phyloP scores from a whole-genome alignment of 2,113 vertebrate genomes.

The Clarias gariepinus region DNA sequence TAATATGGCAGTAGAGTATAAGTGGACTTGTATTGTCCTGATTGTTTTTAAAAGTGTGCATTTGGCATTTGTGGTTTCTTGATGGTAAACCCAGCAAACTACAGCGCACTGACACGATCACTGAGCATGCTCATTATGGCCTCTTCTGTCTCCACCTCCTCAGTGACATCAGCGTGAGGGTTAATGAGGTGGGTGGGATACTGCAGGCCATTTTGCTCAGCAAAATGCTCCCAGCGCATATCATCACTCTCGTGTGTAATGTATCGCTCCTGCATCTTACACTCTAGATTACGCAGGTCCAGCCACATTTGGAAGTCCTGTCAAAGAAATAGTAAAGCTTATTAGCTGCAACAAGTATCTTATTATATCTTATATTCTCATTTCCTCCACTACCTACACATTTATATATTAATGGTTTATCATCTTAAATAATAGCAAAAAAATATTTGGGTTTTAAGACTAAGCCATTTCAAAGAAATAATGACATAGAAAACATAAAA shows the following conservation, averaged over 20 bases:
- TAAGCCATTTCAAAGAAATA: background rate
- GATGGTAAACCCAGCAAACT: constrained; percentile 66
- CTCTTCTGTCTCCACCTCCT: constrained; percentile 76
- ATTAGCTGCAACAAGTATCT: background rate
- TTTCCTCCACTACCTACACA: background rate
- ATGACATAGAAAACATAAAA: background rate
- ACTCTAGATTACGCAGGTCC: constrained; percentile 91
- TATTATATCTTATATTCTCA: background rate
- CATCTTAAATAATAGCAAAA: background rate
- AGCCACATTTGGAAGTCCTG: constrained; percentile 98
- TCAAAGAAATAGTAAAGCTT: constrained; percentile 20
- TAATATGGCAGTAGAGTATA: background rate
- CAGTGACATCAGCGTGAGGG: constrained; percentile 65
- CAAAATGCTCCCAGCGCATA: constrained; percentile 88
- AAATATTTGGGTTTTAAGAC: background rate
- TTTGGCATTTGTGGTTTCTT: constrained; percentile 39
- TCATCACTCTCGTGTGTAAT: constrained; percentile 98
- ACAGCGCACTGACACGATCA: constrained; percentile 93
- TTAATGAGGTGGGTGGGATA: constrained; percentile 82
- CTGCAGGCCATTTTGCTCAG: constrained; percentile 82
- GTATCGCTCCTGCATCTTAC: constrained; percentile 89
- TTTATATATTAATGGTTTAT: background rate
- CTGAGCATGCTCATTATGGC: constrained; percentile 90
- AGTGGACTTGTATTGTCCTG: constrained; percentile 18
- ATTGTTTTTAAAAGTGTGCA: background rate